Evolutionary conservation across 2,888 invertebrate species (phyloP).

Genomic region (Halocaridina rubra): DNA sequence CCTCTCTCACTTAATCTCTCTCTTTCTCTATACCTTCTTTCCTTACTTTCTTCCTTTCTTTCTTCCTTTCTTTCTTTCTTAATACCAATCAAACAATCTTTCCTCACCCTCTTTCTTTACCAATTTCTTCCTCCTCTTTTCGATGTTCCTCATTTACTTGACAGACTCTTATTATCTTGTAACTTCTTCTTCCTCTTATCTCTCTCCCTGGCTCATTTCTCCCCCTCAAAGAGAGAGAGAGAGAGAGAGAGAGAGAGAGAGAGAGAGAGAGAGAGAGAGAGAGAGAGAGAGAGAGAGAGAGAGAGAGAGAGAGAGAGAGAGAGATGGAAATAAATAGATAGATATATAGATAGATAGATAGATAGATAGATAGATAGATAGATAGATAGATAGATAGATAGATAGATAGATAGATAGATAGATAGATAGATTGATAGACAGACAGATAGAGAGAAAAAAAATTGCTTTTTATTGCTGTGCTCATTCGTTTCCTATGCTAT

Average conservation of each 20-base stretch:
- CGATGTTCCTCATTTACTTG: no score
- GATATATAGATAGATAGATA: no score
- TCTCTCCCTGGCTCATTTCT: constrained; percentile 25
- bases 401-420: no score
- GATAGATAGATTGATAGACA: no score
- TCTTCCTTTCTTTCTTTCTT: background rate
- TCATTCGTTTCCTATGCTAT: no score
- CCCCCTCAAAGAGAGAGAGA: background rate
- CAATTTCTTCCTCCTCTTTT: background rate
- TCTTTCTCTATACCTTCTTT: background rate
- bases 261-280: background rate
- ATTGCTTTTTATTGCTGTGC: no score
- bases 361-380: no score
- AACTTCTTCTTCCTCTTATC: background rate
- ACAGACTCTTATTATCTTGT: background rate
- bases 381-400: no score
- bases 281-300: background rate
- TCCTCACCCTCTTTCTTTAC: no score
- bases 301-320: background rate
- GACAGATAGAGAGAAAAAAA: no score
- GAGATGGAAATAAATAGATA: no score
- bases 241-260: background rate
- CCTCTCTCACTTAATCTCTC: background rate
- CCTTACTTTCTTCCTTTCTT: background rate
- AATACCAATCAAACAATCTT: background rate